These are phyloP conservation scores for Anhinga anhinga DNA, from an alignment of 2,113 vertebrate genomes.

Conservation along the genomic window DNA sequence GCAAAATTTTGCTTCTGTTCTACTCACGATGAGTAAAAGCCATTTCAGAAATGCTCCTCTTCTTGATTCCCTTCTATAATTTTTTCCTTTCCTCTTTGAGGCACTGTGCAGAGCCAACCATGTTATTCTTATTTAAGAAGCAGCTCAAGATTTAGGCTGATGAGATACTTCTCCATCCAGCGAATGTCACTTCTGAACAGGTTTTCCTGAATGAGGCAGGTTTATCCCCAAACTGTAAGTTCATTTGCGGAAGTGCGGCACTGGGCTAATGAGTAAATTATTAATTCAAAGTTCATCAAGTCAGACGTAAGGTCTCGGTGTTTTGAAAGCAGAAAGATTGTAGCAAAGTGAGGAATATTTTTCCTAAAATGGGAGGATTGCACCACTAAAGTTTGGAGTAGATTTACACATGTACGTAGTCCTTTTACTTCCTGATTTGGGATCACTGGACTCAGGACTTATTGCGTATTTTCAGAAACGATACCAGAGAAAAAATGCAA, in stretches of 20 bases:
- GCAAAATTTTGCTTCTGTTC: neutral
- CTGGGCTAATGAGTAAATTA: neutral
- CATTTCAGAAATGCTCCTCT: neutral
- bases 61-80: neutral
- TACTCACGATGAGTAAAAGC: neutral
- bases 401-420: fast-evolving
- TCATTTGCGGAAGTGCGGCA: neutral
- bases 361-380: neutral
- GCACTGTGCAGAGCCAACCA: fast-evolving
- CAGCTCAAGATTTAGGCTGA: neutral
- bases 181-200: neutral
- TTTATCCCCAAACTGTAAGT: neutral
- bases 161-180: neutral
- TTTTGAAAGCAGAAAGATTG: neutral
- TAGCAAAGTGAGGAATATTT: neutral
- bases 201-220: neutral
- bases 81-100: neutral
- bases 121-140: neutral
- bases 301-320: neutral
- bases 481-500: neutral
- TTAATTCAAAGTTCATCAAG: neutral
- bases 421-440: neutral
- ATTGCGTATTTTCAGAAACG: neutral
- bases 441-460: neutral
- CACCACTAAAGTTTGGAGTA: neutral